Percentiles rank a stretch among this genome's conserved stretches.
These are phyloP conservation scores for Rhynchopsitta pachyrhyncha DNA, from an alignment of 2,113 vertebrate genomes.

Conservation along the genomic window DNA sequence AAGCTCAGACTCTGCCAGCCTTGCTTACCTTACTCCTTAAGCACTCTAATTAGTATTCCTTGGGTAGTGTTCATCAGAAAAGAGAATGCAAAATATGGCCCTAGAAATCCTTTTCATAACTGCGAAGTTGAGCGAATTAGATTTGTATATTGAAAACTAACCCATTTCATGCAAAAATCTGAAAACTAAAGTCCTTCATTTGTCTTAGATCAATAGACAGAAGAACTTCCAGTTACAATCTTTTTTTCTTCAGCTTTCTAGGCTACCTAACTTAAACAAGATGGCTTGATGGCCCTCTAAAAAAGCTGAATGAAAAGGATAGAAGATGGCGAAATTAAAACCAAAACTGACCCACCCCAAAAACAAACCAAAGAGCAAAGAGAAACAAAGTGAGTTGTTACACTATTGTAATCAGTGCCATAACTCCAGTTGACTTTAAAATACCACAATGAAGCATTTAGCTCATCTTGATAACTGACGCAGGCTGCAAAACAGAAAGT, in stretches of 20 bases:
- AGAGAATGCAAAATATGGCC: neutral
- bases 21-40: slow-evolving; percentile 38
- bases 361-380: neutral
- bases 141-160: neutral
- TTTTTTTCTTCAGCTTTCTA: neutral
- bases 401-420: neutral
- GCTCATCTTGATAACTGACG: neutral
- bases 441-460: neutral
- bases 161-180: neutral
- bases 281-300: neutral
- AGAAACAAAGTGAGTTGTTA: neutral
- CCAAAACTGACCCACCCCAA: neutral
- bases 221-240: neutral
- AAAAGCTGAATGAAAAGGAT: neutral
- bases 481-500: neutral
- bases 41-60: slow-evolving; percentile 5
- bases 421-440: neutral
- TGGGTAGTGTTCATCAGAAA: neutral
- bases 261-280: neutral
- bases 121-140: neutral
- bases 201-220: neutral
- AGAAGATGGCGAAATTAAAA: neutral
- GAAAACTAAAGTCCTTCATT: neutral
- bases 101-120: neutral
- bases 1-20: slow-evolving; percentile 24